Conservation (phyloP, 2,888 invertebrate species). For the Timema cristinae region DNA sequence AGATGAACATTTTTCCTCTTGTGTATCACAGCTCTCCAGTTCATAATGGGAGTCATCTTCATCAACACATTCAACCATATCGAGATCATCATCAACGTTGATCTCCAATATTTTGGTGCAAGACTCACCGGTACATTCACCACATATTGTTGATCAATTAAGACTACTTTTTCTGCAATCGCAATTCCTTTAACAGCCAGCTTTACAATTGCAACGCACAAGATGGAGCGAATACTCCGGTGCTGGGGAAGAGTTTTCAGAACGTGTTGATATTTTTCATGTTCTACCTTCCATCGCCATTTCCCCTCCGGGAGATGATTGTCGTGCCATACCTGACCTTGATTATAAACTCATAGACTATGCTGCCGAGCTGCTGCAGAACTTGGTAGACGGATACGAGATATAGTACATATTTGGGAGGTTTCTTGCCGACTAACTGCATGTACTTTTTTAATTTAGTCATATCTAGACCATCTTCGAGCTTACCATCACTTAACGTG, state of each 20-base stretch:
- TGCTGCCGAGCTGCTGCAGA: conserved; percentile 12
- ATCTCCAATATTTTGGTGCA: conserved; percentile 7
- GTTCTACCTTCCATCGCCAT: background rate
- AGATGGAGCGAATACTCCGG: conserved; percentile 11
- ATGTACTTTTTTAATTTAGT: conserved; percentile 9
- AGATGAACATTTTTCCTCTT: background rate
- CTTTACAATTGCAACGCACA: conserved; percentile 4
- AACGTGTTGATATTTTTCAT: background rate
- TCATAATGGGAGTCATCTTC: conserved; percentile 9
- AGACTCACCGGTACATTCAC: background rate
- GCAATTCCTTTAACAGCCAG: conserved; percentile 9
- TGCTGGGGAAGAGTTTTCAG: background rate
- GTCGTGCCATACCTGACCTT: background rate
- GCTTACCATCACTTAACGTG: background rate
- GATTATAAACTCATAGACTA: conserved; percentile 4
- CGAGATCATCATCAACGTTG: background rate
- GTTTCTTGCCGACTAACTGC: background rate
- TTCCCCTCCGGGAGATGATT: background rate
- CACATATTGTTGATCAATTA: conserved; percentile 3
- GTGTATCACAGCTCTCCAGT: conserved; percentile 9
- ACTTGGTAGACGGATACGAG: conserved; percentile 3
- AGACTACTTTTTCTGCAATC: conserved; percentile 7
- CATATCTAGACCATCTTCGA: background rate
- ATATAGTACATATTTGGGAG: background rate
- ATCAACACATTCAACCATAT: background rate